Conservation (phyloP, 2,113 vertebrate species). For the Pongo pygmaeus region DNA sequence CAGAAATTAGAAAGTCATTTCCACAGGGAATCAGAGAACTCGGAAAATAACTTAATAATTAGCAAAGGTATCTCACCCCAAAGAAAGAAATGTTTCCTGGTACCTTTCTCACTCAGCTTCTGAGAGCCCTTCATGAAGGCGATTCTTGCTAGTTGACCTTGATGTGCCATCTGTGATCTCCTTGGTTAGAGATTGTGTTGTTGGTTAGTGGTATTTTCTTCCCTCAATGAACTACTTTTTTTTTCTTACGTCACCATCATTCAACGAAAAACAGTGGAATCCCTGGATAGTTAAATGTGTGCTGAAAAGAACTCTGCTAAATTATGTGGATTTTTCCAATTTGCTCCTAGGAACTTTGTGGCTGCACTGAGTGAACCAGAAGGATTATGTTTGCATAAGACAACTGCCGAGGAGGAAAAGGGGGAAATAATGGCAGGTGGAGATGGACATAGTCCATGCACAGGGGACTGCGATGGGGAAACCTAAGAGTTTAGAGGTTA, state of each 20-base stretch:
- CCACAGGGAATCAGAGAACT: background rate
- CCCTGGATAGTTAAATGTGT: background rate
- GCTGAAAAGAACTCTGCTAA: background rate
- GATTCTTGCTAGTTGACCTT: fast-evolving
- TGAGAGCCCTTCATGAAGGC: background rate
- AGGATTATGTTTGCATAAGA: background rate
- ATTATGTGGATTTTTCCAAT: background rate
- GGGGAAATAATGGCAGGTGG: fast-evolving
- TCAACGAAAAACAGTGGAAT: background rate
- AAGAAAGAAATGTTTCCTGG: background rate
- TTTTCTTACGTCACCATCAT: background rate
- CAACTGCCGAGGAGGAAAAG: no score
- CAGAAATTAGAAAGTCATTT: background rate
- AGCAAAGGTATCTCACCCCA: background rate
- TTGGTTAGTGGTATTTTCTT: background rate
- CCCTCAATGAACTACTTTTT: background rate
- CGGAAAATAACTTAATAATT: background rate
- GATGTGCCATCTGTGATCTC: background rate
- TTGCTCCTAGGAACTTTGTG: background rate
- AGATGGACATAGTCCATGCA: fast-evolving
- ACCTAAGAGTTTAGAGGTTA: background rate
- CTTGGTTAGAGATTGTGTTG: background rate
- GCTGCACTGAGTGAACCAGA: background rate
- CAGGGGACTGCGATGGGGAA: fast-evolving
- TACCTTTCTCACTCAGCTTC: background rate